Evolutionary conservation across 2,888 invertebrate species (phyloP), one percentile per base, ranked within the genome.

Genomic region (Tethea ocularis): DNA sequence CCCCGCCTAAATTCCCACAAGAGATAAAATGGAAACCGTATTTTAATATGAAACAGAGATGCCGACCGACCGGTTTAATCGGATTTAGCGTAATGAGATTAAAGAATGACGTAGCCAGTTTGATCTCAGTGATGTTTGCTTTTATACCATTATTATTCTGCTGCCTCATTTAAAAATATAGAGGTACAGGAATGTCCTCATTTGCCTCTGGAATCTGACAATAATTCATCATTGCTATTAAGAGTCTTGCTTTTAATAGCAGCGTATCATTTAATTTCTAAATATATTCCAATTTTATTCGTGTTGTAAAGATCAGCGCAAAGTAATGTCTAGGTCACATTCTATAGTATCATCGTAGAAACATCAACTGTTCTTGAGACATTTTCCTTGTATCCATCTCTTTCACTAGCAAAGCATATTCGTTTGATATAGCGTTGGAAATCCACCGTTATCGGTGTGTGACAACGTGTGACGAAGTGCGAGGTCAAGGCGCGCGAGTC

Each of bases 401-500:
- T 58, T 33, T 76, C 64, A 59, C 67, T 61, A 68, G 22, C 52
- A 61, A 52, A 57, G 55, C 15, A 46, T 20, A 46, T 20, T 46
- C 20, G 20, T 61, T 57, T 61, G 66, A 63, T 67, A 69, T 68
- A 63, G 62, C 57, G 29, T 69, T 67, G 68, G 67, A 69, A 74
- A 74, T 72, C 70, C 71, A 72, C 75, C 72, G 77, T 78, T 79
- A 78, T 74, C 77, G 71, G 70, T 63, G 72, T 69, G 72, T 75
- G 80, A 76, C 76, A 69, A 69, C 61, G 72, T 76, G 69, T 68
- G 74, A 71, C 73, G 38, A 38, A 38, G 76, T 67, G 75, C 81
- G 87, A 87, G 89, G 90, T 90, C 90, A 90, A 91, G 88, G 87
- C 79, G 83, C 75, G 71, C 38, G 75, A 83, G 89, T 84, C 87